Evolutionary conservation across 2,797 vertebrate species (phyloP).

Genomic region (Channallabes apus): DNA sequence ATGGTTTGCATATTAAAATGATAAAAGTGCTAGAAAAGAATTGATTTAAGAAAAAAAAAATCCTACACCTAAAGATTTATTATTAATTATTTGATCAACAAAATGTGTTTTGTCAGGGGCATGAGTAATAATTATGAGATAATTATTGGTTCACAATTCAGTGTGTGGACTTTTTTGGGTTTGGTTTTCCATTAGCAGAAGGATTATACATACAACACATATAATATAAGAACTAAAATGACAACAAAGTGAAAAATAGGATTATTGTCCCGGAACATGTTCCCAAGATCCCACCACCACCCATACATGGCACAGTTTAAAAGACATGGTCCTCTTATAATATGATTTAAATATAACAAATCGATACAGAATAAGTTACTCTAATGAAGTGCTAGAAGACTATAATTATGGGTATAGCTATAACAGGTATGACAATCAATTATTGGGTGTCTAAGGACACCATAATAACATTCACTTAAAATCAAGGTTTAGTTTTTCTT

Average conservation of each 20-base stretch:
- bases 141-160: background rate
- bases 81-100: background rate
- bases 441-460: constrained; percentile 61
- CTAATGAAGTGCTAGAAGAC: constrained; percentile 40
- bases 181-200: background rate
- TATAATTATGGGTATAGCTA: constrained; percentile 33
- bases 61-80: background rate
- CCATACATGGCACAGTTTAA: constrained; percentile 50
- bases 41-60: background rate
- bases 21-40: background rate
- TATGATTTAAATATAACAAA: constrained; percentile 48
- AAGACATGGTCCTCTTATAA: constrained; percentile 38
- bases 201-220: constrained; percentile 17
- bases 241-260: constrained; percentile 13
- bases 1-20: constrained; percentile 1
- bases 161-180: background rate
- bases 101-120: background rate
- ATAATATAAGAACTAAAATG: constrained; percentile 27
- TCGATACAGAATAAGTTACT: constrained; percentile 34
- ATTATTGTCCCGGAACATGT: constrained; percentile 22
- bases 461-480: constrained; percentile 75
- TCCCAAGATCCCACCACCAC: constrained; percentile 4
- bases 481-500: constrained; percentile 68
- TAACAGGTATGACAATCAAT: constrained; percentile 34
- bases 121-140: background rate